Conservation (phyloP, 2,888 invertebrate genomes). For the Mythimna pallens region DNA sequence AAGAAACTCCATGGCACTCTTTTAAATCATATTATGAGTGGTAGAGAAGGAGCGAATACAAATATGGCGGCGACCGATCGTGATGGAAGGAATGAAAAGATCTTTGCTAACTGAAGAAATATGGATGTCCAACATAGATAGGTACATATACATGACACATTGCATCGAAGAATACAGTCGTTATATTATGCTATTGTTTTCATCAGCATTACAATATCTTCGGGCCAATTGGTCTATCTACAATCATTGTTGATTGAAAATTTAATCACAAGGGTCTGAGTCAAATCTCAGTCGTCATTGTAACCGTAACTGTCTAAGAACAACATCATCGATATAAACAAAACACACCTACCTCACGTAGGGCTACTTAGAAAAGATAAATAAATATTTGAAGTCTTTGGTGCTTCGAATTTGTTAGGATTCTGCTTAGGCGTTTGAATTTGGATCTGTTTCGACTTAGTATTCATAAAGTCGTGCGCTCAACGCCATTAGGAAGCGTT, state of each 20-base stretch:
- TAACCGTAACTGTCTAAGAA: constrained; percentile 16
- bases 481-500: neutral
- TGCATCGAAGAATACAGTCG: neutral
- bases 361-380: constrained; percentile 3
- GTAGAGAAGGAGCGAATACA: neutral
- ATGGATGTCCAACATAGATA: neutral
- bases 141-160: neutral
- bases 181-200: neutral
- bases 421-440: constrained; percentile 19
- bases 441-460: constrained; percentile 6
- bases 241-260: neutral
- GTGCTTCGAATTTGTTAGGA: neutral
- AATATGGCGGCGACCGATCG: neutral
- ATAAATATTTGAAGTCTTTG: constrained; percentile 11
- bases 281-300: constrained; percentile 11
- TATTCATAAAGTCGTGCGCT: constrained; percentile 8
- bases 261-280: constrained; percentile 11
- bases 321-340: neutral
- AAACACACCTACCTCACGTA: constrained; percentile 16
- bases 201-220: neutral
- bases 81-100: neutral
- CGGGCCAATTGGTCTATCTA: neutral
- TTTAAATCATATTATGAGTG: too few species aligned
- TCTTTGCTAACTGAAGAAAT: neutral
- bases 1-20: too few species aligned